A percentile compares a stretch with the other conserved stretches of the same genome.
Evolutionary conservation across 2,888 invertebrate genomes (phyloP).

Genomic region (Bellardia bayeri): DNA sequence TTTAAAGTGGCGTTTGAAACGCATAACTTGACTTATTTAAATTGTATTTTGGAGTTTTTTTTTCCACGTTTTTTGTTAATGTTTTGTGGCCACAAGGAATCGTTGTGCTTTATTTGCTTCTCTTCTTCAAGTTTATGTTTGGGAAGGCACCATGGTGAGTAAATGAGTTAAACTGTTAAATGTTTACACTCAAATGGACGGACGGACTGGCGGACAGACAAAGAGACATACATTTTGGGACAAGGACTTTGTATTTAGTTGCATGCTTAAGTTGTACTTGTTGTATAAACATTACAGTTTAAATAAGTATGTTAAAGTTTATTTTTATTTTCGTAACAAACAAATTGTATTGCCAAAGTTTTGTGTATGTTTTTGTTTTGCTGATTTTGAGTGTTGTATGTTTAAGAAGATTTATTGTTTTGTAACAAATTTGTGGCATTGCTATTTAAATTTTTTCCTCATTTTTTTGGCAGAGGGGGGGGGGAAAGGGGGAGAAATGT

Average conservation of each 20-base stretch:
- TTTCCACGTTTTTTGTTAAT: not conserved
- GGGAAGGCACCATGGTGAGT: slow-evolving; percentile 69
- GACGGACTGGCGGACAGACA: not conserved
- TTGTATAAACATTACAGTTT: slow-evolving; percentile 39
- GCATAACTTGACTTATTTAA: slow-evolving; percentile 71
- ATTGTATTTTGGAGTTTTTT: slow-evolving; percentile 35
- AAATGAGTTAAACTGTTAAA: slow-evolving; percentile 70
- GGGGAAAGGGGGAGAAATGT: slow-evolving; percentile 5
- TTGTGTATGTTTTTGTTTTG: not conserved
- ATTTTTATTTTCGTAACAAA: slow-evolving; percentile 2
- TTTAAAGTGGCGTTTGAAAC: slow-evolving; percentile 72
- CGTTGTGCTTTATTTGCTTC: slow-evolving; percentile 22
- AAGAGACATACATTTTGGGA: slow-evolving; percentile 39
- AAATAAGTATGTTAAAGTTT: slow-evolving; percentile 39
- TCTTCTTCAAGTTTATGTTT: slow-evolving; percentile 44
- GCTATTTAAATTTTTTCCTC: slow-evolving; percentile 49
- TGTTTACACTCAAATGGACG: slow-evolving; percentile 48
- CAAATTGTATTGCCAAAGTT: slow-evolving; percentile 49
- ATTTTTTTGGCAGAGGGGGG: too few relatives aligned
- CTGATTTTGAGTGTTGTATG: slow-evolving; percentile 3
- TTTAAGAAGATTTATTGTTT: slow-evolving; percentile 68
- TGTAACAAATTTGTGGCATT: slow-evolving; percentile 62
- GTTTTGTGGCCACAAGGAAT: slow-evolving; percentile 61
- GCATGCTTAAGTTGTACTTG: slow-evolving; percentile 48
- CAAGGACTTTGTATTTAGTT: slow-evolving; percentile 64